These are phyloP conservation scores for Drosophila triauraria DNA, from an alignment of 1,140 invertebrate species.

Conservation along the genomic window DNA sequence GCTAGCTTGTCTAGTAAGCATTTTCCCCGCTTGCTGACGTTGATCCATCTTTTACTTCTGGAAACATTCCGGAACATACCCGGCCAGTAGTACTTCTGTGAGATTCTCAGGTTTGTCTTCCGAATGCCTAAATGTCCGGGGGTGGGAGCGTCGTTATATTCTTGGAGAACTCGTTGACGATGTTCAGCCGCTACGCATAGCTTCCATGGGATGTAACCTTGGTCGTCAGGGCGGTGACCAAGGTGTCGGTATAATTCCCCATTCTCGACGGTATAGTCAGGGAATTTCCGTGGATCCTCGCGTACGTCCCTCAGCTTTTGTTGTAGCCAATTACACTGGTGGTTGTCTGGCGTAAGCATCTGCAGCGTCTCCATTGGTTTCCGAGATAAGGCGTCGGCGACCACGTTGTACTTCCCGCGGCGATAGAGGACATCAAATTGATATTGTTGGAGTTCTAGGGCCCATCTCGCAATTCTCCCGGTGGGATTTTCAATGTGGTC, in stretches of 20 bases:
- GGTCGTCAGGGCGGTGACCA: not conserved
- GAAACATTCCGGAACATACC: not conserved
- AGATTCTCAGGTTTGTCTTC: not conserved
- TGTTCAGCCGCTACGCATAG: not conserved
- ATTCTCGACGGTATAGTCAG: not conserved
- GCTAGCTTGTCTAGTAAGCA: not conserved
- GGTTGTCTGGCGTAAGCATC: no score
- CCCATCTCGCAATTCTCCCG: no score
- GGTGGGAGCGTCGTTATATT: not conserved
- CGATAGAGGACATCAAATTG: no score
- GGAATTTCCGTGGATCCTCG: not conserved
- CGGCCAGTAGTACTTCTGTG: not conserved
- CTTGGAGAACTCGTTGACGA: not conserved
- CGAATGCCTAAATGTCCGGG: not conserved
- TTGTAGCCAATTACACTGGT: not conserved
- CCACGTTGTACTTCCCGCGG: no score
- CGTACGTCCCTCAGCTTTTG: not conserved
- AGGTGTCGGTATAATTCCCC: constrained; percentile 3
- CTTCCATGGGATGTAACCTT: not conserved
- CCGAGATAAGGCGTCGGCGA: no score
- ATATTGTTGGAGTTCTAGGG: no score
- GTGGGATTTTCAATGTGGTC: no score
- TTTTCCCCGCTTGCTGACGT: not conserved
- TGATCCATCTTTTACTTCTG: not conserved
- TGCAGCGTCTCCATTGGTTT: not conserved